phyloP scores from a whole-genome alignment of 92 coral and sea anemone genomes.

The Ricordea florida region DNA sequence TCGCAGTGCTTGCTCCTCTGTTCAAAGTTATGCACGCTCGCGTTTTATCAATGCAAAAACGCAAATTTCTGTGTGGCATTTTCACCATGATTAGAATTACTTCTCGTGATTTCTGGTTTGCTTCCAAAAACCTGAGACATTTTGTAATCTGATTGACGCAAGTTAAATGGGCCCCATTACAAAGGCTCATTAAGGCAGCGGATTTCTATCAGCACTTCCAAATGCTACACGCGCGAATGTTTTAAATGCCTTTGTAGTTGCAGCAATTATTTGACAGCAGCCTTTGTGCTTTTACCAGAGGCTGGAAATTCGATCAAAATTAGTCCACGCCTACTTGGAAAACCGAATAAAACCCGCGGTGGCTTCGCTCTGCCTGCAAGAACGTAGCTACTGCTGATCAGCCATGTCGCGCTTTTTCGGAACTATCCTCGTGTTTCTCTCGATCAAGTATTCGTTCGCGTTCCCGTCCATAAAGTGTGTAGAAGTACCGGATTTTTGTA shows the following conservation, averaged over 20 bases:
- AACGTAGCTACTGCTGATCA: neutral
- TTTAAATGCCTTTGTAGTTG: slow-evolving; percentile 33
- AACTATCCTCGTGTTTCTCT: neutral
- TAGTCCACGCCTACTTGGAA: slow-evolving; percentile 45
- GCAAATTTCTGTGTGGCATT: neutral
- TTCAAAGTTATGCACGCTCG: neutral
- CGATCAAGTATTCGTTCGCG: neutral
- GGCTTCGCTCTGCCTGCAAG: slow-evolving; percentile 8
- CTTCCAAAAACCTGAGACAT: neutral
- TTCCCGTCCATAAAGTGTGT: neutral
- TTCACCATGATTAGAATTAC: neutral
- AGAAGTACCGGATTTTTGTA: slow-evolving; percentile 25
- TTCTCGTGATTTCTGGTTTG: neutral
- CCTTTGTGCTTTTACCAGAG: slow-evolving; percentile 40
- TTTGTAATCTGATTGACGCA: neutral
- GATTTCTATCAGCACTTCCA: neutral
- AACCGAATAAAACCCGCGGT: slow-evolving; percentile 13
- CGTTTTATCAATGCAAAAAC: neutral
- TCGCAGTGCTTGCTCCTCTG: slow-evolving; percentile 1
- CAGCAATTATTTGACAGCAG: slow-evolving; percentile 15
- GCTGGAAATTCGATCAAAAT: slow-evolving; percentile 65
- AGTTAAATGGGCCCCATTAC: neutral
- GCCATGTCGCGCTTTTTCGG: neutral
- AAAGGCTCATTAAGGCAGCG: slow-evolving; percentile 17
- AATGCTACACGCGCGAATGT: slow-evolving; percentile 49